Base-by-base conservation (phyloP, 2,113 vertebrate genomes). In the Nothobranchius kuhntae region DNA sequence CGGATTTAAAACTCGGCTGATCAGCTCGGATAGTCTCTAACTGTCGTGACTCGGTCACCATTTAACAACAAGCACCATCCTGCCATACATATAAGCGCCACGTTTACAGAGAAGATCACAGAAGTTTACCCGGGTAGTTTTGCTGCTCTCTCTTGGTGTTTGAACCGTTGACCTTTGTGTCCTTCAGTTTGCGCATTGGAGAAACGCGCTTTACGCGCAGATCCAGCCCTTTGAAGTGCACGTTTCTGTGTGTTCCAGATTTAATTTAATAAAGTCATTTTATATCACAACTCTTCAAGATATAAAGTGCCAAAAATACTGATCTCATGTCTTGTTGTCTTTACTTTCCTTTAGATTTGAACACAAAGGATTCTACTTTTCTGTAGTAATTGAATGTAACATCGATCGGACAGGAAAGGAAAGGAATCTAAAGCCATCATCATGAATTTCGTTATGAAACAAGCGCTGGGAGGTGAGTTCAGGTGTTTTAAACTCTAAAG, bases 381-480 rank as follows among this genome's bases (percentile, higher is more conserved):
- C 68, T 12, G 65, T 61, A 71, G 53, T 67, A 80, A 77, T 79
- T 94, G 93, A 90, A 93, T 93, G 93, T 94, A 86, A 95, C 75
- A 93, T 91, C 53, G 90, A 81, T 91, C 76, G 75, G 64, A 77
- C 36, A 71, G 87, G 77, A 84, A 90, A 87, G 87, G 86, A 82
- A 84, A 91, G 92, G 92, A 91, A 89, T 88, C 85, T 89, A 86
- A 93, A 94, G 93, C 89, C 92, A 92, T 94, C 89, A 78, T 50
- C 87, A 97, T 97, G 96, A 95, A 96, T 93, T 97, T 97, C 91
- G 94, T 97, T 78, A 97, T 97, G 96, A 97, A 97, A 77, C 96
- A 97, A 93, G 95, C 96, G 56, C 78, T 97, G 73, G 96, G 95
- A 93, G 95, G 96, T 97, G 93, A 94, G 95, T 91, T 53, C 12